Evolutionary conservation across 2,797 vertebrate species (phyloP).

Genomic region (Emys orbicularis): DNA sequence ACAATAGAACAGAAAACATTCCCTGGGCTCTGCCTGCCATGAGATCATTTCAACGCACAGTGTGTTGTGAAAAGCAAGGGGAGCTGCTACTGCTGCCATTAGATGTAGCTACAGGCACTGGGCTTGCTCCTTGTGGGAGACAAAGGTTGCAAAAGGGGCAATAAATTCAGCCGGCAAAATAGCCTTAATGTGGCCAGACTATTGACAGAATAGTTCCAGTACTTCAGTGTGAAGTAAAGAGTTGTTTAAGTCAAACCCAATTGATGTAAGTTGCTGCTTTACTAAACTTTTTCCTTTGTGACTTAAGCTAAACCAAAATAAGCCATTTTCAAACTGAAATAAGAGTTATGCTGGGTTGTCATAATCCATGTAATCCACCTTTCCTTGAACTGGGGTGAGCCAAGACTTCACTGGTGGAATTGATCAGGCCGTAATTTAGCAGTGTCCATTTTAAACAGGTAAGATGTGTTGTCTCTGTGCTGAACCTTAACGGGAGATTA

Average conservation of each 20-base stretch:
- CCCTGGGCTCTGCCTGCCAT: background rate
- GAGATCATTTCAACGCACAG: background rate
- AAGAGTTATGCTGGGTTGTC: background rate
- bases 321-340: background rate
- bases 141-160: background rate
- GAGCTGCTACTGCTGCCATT: background rate
- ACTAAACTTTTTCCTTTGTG: background rate
- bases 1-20: background rate
- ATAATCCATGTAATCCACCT: background rate
- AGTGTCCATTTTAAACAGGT: background rate
- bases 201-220: background rate
- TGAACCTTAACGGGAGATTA: background rate
- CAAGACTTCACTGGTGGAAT: background rate
- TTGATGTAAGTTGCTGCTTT: background rate
- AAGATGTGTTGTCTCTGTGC: background rate
- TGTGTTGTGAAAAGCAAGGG: background rate
- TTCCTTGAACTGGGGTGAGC: background rate
- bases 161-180: background rate
- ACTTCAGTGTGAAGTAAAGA: background rate
- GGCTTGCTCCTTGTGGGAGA: background rate
- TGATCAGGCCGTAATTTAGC: background rate
- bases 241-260: background rate
- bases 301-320: background rate
- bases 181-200: background rate
- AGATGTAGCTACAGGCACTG: background rate